Evolutionary conservation across 2,113 vertebrate genomes (phyloP).

Genomic region (Equus quagga): DNA sequence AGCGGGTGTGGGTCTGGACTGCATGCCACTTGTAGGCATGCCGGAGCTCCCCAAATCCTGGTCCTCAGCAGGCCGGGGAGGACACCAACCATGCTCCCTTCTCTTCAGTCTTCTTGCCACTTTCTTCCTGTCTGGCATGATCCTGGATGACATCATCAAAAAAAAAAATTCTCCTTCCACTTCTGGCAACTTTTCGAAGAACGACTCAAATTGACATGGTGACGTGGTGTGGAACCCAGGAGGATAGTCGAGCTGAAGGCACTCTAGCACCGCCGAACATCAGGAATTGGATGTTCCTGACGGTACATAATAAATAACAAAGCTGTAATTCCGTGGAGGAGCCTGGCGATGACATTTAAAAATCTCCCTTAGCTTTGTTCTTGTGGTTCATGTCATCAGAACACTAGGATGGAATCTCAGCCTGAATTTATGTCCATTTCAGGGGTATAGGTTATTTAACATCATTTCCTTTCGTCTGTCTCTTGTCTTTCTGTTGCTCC

Average conservation of each 20-base stretch:
- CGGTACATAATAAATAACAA: not conserved
- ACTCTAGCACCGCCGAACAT: not conserved
- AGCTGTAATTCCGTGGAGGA: not conserved
- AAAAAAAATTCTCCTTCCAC: not conserved
- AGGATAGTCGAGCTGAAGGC: not conserved
- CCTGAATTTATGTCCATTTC: not conserved
- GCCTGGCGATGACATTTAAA: slow-evolving; percentile 25
- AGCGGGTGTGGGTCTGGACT: rapidly evolving
- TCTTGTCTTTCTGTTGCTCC: not conserved
- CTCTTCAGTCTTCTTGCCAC: not conserved
- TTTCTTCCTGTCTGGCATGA: not conserved
- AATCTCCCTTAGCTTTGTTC: not conserved
- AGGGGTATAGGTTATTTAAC: not conserved
- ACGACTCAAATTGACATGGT: not conserved
- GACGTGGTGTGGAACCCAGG: not conserved
- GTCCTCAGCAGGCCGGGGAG: rapidly evolving
- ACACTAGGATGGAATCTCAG: not conserved
- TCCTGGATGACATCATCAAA: not conserved
- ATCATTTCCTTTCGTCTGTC: not conserved
- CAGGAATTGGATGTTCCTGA: not conserved
- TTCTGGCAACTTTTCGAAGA: not conserved
- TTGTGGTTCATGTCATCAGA: not conserved
- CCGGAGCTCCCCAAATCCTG: rapidly evolving
- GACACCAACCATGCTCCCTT: rapidly evolving
- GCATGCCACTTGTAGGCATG: rapidly evolving